Evolutionary conservation across 1,140 invertebrate species (phyloP).

Genomic region (Nasonia giraulti): DNA sequence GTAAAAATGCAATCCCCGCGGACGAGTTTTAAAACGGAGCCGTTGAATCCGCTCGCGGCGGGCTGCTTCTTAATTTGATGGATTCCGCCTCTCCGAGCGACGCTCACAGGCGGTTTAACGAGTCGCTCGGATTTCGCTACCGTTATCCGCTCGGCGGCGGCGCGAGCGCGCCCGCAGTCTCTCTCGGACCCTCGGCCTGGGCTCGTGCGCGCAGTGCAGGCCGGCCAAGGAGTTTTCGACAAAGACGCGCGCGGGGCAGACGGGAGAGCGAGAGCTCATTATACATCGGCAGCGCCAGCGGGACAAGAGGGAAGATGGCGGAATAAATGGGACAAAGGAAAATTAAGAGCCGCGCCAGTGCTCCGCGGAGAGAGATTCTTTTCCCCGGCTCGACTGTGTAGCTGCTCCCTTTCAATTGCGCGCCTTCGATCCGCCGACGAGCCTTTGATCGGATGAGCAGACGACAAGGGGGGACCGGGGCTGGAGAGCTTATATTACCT

Average conservation of each 20-base stretch:
- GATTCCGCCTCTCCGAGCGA: too few relatives aligned
- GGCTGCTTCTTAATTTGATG: background rate
- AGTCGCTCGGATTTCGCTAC: too few relatives aligned
- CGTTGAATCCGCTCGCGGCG: background rate
- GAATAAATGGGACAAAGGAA: constrained; percentile 46
- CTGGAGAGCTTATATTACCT: constrained; percentile 39
- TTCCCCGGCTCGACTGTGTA: background rate
- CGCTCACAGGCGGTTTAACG: too few relatives aligned
- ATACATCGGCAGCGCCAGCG: constrained; percentile 38
- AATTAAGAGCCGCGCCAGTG: constrained; percentile 30
- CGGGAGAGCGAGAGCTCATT: background rate
- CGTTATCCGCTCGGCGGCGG: too few relatives aligned
- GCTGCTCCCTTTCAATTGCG: constrained; percentile 42
- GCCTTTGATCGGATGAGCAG: constrained; percentile 42
- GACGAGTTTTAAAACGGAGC: background rate
- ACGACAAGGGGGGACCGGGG: background rate
- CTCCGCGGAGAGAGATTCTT: background rate
- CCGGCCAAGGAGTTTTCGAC: background rate
- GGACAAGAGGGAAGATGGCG: too few relatives aligned
- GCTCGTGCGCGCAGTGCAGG: background rate
- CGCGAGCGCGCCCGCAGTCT: too few relatives aligned
- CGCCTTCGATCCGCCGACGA: constrained; percentile 3
- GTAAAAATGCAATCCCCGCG: constrained; percentile 26
- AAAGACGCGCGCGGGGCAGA: constrained; percentile 1
- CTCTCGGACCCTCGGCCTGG: background rate